Base-by-base conservation (phyloP, 2,113 vertebrate species). In the Caracal caracal region DNA sequence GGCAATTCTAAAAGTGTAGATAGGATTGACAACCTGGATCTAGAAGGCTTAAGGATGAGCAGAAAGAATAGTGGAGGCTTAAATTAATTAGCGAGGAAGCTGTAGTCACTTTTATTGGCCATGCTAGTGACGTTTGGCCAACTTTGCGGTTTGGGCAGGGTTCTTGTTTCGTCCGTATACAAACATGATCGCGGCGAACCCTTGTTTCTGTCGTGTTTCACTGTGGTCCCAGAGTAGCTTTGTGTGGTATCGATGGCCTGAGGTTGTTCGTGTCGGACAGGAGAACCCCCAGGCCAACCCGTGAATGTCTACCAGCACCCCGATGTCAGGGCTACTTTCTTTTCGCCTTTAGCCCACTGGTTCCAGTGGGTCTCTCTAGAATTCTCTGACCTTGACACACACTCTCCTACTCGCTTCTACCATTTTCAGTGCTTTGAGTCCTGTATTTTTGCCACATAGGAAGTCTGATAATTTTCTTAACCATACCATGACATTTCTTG, bases 201-300 rank as follows among this genome's bases (percentile, higher is more conserved):
- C 28, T 92, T 94, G 22, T 68, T 78, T 96, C 82, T 84, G 40
- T 61, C 66, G 85, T 92, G 43, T 82, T 83, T 16, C 30, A 22
- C 13, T 86, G 4, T 93, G 59, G 82, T 66, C 47, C 9, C 40
- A 61, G n/a, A 19, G n/a, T 30, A 47, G 20, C 71, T 43, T 81
- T 92, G 79, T 92, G 61, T 92, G 30, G 51, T 68, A 30, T 17
- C 24, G 5, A 19, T 43, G 16, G 49, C 75, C n/a, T 47, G 65
- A 61, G 81, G 19, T 28, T 53, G 28, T 63, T 49, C 13, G 0
- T 30, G 24, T 47, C 61, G 43, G 43, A 12, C 53, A 83, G 79
- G 35, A 83, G 37, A 90, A 22, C 13, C 22, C 24, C 9, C 28
- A 53, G 40, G 43, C 12, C n/a, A 33, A 40, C 70, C 59, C n/a